Percentiles rank a stretch among this genome's conserved stretches.
Evolutionary conservation across 92 coral and sea anemone species (phyloP).

Genomic region (Hydrozoanthus gracilis): DNA sequence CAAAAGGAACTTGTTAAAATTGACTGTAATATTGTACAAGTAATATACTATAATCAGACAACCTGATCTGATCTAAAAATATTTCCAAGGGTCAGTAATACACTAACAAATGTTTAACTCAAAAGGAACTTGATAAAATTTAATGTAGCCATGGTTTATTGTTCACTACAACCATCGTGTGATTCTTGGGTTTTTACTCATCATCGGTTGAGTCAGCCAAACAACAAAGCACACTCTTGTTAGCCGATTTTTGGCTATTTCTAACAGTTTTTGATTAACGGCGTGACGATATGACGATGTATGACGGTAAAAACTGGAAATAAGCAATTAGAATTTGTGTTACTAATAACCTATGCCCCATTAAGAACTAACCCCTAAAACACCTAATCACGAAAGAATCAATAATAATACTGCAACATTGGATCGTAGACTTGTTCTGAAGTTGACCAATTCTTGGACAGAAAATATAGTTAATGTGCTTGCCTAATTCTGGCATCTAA

Average conservation of each 20-base stretch:
- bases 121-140: slow-evolving; percentile 8
- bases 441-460: too few species aligned
- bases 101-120: not conserved
- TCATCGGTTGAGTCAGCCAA: too few species aligned
- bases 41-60: not conserved
- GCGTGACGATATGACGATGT: not conserved
- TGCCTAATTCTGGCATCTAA: too few species aligned
- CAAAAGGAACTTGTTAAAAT: too few species aligned
- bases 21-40: not conserved
- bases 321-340: slow-evolving; percentile 8
- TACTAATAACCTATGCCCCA: slow-evolving; percentile 10
- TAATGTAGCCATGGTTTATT: not conserved
- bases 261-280: not conserved
- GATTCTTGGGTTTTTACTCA: too few species aligned
- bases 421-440: slow-evolving; percentile 14
- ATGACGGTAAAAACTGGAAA: slow-evolving; percentile 16
- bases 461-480: too few species aligned
- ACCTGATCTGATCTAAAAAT: slow-evolving; percentile 4
- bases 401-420: not conserved
- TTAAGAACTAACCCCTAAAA: slow-evolving; percentile 15
- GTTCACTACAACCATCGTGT: too few species aligned
- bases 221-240: too few species aligned
- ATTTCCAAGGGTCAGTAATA: slow-evolving; percentile 1
- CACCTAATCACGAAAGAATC: not conserved
- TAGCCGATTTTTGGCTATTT: too few species aligned